Evolutionary conservation across 1,140 invertebrate species (phyloP).

Genomic region (Aphidius gifuensis): DNA sequence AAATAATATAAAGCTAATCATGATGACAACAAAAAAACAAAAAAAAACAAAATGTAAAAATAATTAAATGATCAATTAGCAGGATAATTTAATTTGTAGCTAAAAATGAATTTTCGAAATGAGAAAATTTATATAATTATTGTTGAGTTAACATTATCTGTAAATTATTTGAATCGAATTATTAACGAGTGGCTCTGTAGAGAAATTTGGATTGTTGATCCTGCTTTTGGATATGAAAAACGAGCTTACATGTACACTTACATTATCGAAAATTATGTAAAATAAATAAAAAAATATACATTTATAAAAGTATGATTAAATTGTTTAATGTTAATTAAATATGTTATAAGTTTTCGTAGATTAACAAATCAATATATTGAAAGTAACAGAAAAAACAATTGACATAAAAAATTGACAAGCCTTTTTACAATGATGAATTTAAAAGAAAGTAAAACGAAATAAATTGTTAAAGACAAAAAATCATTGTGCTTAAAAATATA

Average conservation of each 20-base stretch:
- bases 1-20: neutral
- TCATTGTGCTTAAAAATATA: neutral
- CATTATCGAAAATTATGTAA: slow-evolving; percentile 21
- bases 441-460: neutral
- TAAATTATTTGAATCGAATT: too few species aligned
- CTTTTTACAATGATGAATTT: neutral
- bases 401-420: neutral
- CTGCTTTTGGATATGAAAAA: slow-evolving; percentile 21
- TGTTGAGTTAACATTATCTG: too few species aligned
- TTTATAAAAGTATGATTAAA: neutral
- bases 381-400: neutral
- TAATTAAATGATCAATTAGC: neutral
- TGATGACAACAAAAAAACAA: too few species aligned
- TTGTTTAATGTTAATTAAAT: too few species aligned
- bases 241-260: slow-evolving; percentile 34
- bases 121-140: too few species aligned
- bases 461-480: neutral
- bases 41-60: neutral
- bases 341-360: too few species aligned
- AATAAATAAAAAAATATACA: neutral
- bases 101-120: too few species aligned
- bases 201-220: neutral
- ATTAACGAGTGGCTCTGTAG: too few species aligned
- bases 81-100: too few species aligned
- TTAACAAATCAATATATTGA: too few species aligned